Conservation (phyloP, 2,113 vertebrate genomes). For the Pterocles gutturalis region DNA sequence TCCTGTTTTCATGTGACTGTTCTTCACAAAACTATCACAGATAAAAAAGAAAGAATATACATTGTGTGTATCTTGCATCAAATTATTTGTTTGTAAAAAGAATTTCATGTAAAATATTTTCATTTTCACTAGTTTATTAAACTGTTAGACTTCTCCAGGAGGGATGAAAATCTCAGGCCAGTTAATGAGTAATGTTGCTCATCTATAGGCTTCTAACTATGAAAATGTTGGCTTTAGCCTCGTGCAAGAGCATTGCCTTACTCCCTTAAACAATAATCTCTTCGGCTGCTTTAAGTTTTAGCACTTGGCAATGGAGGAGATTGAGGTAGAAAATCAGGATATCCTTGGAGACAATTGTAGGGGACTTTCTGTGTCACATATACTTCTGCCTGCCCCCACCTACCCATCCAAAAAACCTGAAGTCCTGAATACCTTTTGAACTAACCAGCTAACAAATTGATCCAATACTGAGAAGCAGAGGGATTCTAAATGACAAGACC, state of each 20-base stretch:
- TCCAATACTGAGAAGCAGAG: not conserved
- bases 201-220: not conserved
- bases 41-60: not conserved
- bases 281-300: not conserved
- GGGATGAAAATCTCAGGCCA: not conserved
- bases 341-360: not conserved
- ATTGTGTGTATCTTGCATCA: not conserved
- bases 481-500: not conserved
- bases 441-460: not conserved
- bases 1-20: not conserved
- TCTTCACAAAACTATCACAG: not conserved
- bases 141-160: not conserved
- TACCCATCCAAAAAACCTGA: not conserved
- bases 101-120: not conserved
- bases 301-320: not conserved
- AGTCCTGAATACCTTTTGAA: not conserved
- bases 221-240: not conserved
- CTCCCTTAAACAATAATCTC: not conserved
- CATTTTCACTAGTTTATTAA: not conserved
- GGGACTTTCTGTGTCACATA: not conserved
- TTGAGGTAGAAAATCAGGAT: not conserved
- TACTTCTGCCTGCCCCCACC: not conserved
- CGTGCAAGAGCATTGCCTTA: not conserved
- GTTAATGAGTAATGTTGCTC: not conserved
- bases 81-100: not conserved